phyloP scores from a whole-genome alignment of 2,888 invertebrate species.

The Adelognathus sp. region DNA sequence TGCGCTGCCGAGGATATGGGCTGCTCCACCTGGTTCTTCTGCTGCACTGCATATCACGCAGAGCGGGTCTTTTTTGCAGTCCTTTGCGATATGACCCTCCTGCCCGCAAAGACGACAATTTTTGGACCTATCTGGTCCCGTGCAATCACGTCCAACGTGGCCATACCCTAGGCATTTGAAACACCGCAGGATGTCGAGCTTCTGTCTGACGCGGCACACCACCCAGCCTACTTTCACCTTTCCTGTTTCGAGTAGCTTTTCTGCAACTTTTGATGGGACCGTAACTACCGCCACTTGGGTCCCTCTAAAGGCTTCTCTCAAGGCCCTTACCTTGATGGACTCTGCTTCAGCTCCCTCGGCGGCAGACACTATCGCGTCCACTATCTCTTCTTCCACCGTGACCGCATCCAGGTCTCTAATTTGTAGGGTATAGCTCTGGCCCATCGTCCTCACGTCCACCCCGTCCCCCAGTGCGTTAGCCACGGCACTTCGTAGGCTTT shows the following conservation, averaged over 20 bases:
- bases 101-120: background rate
- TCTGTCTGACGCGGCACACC: constrained; percentile 13
- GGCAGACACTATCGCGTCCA: background rate
- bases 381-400: background rate
- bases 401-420: background rate
- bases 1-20: constrained; percentile 15
- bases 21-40: background rate
- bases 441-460: background rate
- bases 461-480: background rate
- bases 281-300: background rate
- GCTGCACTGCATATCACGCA: constrained; percentile 3
- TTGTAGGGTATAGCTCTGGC: background rate
- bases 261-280: background rate
- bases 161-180: constrained; percentile 13
- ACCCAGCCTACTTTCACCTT: constrained; percentile 19
- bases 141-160: constrained; percentile 5
- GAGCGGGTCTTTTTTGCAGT: background rate
- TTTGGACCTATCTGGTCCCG: background rate
- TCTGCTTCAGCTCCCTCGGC: background rate
- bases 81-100: background rate
- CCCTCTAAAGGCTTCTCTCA: background rate
- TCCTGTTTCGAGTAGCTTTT: background rate
- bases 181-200: background rate
- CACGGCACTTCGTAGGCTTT: background rate
- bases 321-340: background rate